A percentile compares a stretch with the other conserved stretches of the same genome.
Evolutionary conservation across 2,797 vertebrate species (phyloP).

Genomic region (Cichlasoma orientale): DNA sequence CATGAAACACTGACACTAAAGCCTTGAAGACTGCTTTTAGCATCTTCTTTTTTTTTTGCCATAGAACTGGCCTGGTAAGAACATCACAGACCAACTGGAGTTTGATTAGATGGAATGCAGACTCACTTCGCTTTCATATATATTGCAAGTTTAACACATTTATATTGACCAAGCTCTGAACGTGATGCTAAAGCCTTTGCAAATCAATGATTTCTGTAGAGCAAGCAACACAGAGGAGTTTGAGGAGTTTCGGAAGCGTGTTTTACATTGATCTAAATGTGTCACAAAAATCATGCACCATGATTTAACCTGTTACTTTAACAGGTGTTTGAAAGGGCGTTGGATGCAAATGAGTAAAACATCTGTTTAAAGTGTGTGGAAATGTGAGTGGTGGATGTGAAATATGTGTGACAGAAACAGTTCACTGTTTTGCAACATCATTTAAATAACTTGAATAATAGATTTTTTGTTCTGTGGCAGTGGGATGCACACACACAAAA

Average conservation of each 20-base stretch:
- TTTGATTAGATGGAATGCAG: slow-evolving; percentile 9
- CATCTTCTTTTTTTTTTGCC: neutral
- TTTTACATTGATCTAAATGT: neutral
- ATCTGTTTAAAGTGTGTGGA: neutral
- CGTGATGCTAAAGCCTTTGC: neutral
- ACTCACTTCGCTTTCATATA: slow-evolving; percentile 11
- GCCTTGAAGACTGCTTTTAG: slow-evolving; percentile 53
- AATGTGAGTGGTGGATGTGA: neutral
- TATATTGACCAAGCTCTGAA: slow-evolving; percentile 6
- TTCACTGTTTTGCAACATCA: neutral
- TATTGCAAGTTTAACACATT: slow-evolving; percentile 6
- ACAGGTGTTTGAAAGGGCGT: neutral
- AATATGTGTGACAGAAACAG: neutral
- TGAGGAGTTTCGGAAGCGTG: neutral
- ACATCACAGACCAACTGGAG: slow-evolving; percentile 15
- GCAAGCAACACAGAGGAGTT: neutral
- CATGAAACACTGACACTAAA: slow-evolving; percentile 44
- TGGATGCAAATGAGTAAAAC: slow-evolving; percentile 7
- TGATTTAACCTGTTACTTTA: neutral
- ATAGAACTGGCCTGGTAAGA: slow-evolving; percentile 17
- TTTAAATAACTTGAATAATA: neutral
- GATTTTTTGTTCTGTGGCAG: neutral
- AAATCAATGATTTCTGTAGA: slow-evolving; percentile 13
- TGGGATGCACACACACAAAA: neutral
- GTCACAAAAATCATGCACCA: neutral